These are phyloP conservation scores for Eulemur rubriventer DNA, from an alignment of 2,797 vertebrate species.

Conservation along the genomic window DNA sequence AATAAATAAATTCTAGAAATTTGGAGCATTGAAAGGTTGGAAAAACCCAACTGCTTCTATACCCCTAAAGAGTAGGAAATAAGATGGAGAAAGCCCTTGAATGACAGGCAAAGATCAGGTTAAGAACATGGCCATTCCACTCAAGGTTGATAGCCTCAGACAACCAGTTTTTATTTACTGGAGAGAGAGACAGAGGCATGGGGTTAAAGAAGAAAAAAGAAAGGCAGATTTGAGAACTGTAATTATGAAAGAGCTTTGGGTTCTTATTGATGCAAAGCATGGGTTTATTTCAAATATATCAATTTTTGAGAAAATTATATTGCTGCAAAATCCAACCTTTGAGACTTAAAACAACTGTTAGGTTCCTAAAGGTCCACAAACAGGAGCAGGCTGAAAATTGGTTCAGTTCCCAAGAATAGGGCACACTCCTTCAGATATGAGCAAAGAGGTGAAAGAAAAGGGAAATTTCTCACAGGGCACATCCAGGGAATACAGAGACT, in stretches of 20 bases:
- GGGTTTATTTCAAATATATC: background rate
- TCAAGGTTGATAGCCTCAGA: background rate
- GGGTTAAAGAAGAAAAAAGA: background rate
- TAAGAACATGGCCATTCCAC: background rate
- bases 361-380: background rate
- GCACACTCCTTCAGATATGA: background rate
- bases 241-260: background rate
- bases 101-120: background rate
- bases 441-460: background rate
- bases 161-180: background rate
- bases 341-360: background rate
- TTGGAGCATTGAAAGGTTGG: background rate
- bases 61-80: background rate
- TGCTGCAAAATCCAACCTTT: background rate
- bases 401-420: background rate
- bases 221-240: background rate
- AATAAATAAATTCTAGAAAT: background rate
- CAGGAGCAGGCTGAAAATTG: background rate
- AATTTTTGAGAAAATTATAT: background rate
- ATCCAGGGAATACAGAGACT: background rate
- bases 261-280: background rate
- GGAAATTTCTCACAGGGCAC: background rate
- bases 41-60: background rate
- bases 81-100: background rate
- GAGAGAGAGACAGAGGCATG: background rate